These are phyloP conservation scores for Miniopterus natalensis DNA, from an alignment of 2,113 vertebrate genomes.

Conservation along the genomic window DNA sequence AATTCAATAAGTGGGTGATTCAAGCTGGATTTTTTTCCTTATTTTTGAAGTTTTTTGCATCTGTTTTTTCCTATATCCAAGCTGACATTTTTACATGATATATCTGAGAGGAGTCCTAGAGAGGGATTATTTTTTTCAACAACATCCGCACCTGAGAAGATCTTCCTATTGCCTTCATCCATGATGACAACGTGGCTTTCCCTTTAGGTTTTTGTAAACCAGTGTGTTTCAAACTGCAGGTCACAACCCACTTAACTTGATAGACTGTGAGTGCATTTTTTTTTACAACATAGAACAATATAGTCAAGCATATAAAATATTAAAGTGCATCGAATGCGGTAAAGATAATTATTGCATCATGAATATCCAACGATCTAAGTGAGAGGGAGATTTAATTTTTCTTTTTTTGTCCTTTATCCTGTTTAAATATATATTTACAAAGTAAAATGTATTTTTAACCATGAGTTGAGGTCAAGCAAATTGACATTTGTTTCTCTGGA, in stretches of 20 bases:
- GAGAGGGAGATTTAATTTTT: background rate
- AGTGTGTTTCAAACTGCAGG: background rate
- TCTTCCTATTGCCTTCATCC: background rate
- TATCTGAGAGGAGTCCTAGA: background rate
- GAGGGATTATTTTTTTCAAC: slow-evolving; percentile 24
- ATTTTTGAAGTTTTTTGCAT: background rate
- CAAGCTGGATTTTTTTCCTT: background rate
- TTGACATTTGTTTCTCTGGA: background rate
- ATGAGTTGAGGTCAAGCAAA: slow-evolving; percentile 1
- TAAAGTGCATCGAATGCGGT: background rate
- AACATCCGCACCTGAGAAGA: background rate
- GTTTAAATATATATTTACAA: slow-evolving; percentile 35
- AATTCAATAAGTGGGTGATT: background rate
- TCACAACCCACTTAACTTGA: background rate
- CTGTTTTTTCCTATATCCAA: background rate
- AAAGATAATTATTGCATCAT: background rate
- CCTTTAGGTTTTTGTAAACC: background rate
- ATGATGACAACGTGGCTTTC: background rate
- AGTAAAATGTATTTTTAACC: slow-evolving; percentile 12
- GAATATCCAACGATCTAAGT: background rate
- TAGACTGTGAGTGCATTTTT: background rate
- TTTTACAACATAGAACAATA: background rate
- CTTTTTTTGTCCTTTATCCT: background rate
- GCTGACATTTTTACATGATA: background rate
- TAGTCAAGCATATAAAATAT: slow-evolving; percentile 21